Evolutionary conservation across 2,888 invertebrate species (phyloP).

Genomic region (Buathra laborator): DNA sequence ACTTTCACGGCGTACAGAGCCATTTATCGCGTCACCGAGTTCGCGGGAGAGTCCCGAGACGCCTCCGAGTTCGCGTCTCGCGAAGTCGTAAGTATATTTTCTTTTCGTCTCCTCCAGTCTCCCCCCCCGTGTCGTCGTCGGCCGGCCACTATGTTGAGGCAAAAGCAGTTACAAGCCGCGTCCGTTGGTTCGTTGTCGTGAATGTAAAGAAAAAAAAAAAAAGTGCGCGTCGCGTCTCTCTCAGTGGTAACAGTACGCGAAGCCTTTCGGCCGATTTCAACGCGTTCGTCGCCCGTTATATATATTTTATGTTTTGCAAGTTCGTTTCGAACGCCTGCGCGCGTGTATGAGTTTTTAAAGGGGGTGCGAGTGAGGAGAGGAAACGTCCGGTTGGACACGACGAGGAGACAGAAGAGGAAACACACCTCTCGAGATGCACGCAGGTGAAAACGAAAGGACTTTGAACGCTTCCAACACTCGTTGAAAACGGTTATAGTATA

Average conservation of each 20-base stretch:
- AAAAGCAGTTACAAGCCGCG: background rate
- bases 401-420: conserved; percentile 18
- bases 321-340: conserved; percentile 6
- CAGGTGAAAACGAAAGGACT: conserved; percentile 51
- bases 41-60: background rate
- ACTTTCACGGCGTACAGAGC: conserved; percentile 8
- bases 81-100: conserved; percentile 4
- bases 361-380: background rate
- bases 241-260: conserved; percentile 7
- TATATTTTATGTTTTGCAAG: conserved; percentile 29
- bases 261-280: conserved; percentile 28
- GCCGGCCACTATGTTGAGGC: background rate
- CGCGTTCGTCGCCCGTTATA: background rate
- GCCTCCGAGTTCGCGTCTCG: conserved; percentile 20
- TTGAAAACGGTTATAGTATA: background rate
- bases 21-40: conserved; percentile 21
- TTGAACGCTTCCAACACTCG: conserved; percentile 16
- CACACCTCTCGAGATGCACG: conserved; percentile 7
- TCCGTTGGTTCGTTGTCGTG: conserved; percentile 20
- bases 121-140: background rate
- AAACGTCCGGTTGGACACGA: background rate
- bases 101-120: background rate
- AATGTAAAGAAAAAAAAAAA: conserved; percentile 26
- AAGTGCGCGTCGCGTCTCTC: conserved; percentile 1
- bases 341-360: background rate